Base-by-base conservation (phyloP, 1,140 invertebrate species). In the Leptopilina clavipes region DNA sequence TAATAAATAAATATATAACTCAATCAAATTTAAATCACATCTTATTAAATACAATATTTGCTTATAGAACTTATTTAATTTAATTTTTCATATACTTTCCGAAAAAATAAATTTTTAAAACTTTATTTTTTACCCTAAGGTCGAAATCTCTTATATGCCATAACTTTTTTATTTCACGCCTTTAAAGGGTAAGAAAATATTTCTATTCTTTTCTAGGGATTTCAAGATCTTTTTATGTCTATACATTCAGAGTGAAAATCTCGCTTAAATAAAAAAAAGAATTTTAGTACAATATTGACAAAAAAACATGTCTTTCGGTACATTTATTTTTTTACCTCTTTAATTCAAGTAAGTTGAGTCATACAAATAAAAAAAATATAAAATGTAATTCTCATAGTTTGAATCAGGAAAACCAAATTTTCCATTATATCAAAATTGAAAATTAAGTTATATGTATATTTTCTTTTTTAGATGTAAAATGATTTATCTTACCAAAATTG, bases 401-500 rank as follows among this genome's bases (percentile, higher is more conserved):
- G n/a, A n/a, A n/a, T n/a, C n/a, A n/a, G n/a, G n/a, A n/a, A n/a
- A n/a, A n/a, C n/a, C n/a, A n/a, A n/a, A n/a, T n/a, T n/a, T n/a
- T n/a, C n/a, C n/a, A n/a, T n/a, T n/a, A n/a, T n/a, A n/a, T 44
- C 8, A 6, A 44, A 44, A 44, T 11, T 44, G 9, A 48, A 48
- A 14, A 48, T 48, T 14, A 14, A 14, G 11, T 14, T 40, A 37
- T 45, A 43, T 45, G n/a, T n/a, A n/a, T n/a, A n/a, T n/a, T n/a
- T n/a, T n/a, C 17, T 31, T 14, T 1, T 1, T 18, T 65, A 19
- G 31, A 70, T 14, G 25, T 31, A 48, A 70, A 22, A 74, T 18
- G 74, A 72, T 56, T 45, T 10, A 52, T 89, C 90, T 92, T 85
- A 94, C 94, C 90, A 93, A 82, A 81, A 94, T 94, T 12, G 94